Base-by-base conservation (phyloP, 2,797 vertebrate species). In the Onychomys torridus region DNA sequence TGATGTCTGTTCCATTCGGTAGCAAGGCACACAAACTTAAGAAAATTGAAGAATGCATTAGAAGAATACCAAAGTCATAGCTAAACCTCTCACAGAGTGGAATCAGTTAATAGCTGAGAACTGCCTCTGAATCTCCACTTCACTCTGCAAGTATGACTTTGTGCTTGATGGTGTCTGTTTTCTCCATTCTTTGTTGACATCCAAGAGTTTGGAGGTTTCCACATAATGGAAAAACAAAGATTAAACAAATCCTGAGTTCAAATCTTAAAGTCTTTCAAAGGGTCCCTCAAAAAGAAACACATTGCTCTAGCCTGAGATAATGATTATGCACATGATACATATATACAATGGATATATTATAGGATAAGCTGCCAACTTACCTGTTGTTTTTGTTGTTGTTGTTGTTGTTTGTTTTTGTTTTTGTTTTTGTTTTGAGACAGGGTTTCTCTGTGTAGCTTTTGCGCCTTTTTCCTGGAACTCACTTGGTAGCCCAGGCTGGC, bases 1-100 rank as follows among this genome's bases (percentile, higher is more conserved):
- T 69, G 65, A 97, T 78, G 88, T 77, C 67, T 88, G 11, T 90
- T 94, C 55, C 25, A 91, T 86, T 88, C 93, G 14, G 19, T 73
- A 88, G 7, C 12, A 96, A 88, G 17, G 29, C 34, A 90, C 2
- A 86, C 12, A 89, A 69, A 52, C 27, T 87, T 93, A 89, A 82
- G 29, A 5, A 92, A 95, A 82, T 14, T 25, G 23, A n/a, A 92
- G 90, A 93, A 90, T 79, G 2, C 61, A 71, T 59, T n/a, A 49
- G 34, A 82, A 83, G 17, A 91, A 81, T n/a, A 90, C 37, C 29
- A 89, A 59, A 85, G n/a, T 77, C 52, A 14, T 17, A 89, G 21
- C 4, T 21, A 92, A 94, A 34, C 11, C 4, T 86, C 29, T 17
- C 5, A 83, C 89, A 84, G 12, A 57, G 1, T 65, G 14, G 11